phyloP scores from a whole-genome alignment of 2,113 vertebrate species.

The Ia io region DNA sequence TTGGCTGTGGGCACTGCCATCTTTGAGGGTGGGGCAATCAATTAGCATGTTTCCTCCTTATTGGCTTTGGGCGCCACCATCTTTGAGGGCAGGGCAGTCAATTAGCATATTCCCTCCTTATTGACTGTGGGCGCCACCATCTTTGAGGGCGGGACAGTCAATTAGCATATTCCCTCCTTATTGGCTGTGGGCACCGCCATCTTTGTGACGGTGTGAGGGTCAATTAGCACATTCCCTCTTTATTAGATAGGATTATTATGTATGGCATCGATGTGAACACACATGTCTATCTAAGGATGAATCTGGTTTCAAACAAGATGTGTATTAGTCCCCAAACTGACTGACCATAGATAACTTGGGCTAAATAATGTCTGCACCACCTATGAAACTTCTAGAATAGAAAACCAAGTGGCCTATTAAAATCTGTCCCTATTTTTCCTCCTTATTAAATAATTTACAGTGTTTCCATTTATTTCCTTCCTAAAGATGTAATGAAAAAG shows the following conservation, averaged over 20 bases:
- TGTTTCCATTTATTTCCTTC: neutral
- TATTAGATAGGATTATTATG: neutral
- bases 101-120: too few relatives aligned
- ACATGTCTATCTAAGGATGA: neutral
- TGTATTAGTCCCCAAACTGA: neutral
- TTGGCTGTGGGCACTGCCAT: too few relatives aligned
- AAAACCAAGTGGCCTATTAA: neutral
- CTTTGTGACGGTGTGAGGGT: too few relatives aligned
- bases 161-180: too few relatives aligned
- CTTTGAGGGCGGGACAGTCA: too few relatives aligned
- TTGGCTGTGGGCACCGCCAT: too few relatives aligned
- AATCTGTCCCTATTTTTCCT: neutral
- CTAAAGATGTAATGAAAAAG: neutral
- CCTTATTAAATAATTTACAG: neutral
- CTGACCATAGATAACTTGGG: neutral
- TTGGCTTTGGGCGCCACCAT: too few relatives aligned
- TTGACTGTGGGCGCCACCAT: too few relatives aligned
- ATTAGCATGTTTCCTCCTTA: too few relatives aligned
- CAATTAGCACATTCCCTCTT: too few relatives aligned
- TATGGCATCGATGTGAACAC: neutral
- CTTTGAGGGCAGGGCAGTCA: too few relatives aligned
- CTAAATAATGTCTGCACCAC: neutral
- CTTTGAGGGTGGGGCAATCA: too few relatives aligned
- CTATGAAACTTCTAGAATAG: neutral
- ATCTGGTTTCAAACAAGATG: conserved; percentile 1